Evolutionary conservation across 1,140 invertebrate genomes (phyloP), one percentile per base, ranked within the genome.

Genomic region (Drosophila navojoa): DNA sequence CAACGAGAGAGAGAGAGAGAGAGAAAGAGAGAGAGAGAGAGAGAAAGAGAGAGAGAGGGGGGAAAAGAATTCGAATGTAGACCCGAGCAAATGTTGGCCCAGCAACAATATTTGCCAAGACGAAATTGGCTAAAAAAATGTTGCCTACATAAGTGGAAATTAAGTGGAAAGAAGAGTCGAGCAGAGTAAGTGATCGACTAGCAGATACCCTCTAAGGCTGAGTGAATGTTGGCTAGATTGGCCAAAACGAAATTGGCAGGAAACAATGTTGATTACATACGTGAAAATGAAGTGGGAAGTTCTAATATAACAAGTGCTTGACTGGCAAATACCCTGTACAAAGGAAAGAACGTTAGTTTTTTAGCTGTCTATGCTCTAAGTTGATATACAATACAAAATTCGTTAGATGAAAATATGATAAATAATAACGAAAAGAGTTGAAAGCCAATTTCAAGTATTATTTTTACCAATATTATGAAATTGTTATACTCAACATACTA

Each of bases 121-220:
- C 57, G 63, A 76, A 73, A 76, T 63, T 60, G 63, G 40, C 69
- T 53, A 44, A 16, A 16, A 64, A 75, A 63, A 38, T 68, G 16
- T 42, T 68, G 44, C 71, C 47, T 55, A 64, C 60, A 54, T 25
- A 54, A 52, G 11, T 52, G 16, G 50, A n/a, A 42, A 13, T 19
- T 6, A 45, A 16, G 5, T 3, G 13, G 6, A 5, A 15, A 42
- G 40, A 29, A 29, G 4, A 29, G 4, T 29, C 0, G 27, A 29
- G 19, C 19, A 2, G 19, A 22, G 19, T 2, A 38, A 5, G 19
- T 49, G 22, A 11, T 16, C 6, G 6, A 4, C 10, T 13, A n/a
- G 11, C 11, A 29, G 25, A 52, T 22, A 50, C n/a, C 42, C 42
- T 45, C 3, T 44, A 44, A 13, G 19, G 2, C 0, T 13, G n/a